Evolutionary conservation across 2,113 vertebrate genomes (phyloP), one percentile per base, ranked within the genome.

Genomic region (Accipiter virgatus): DNA sequence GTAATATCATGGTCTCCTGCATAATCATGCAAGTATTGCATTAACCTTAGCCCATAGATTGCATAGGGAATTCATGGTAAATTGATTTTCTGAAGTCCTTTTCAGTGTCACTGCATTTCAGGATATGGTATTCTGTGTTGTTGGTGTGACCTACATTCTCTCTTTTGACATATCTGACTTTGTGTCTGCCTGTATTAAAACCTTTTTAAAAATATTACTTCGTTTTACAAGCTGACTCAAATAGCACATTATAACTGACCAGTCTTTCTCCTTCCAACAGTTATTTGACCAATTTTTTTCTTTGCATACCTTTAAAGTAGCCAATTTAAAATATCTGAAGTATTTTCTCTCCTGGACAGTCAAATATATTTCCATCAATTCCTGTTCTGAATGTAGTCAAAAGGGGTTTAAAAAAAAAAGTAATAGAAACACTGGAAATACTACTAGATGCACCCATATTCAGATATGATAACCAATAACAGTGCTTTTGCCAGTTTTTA

Each of bases 41-140:
- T 95, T 96, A 95, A 92, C 92, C 85, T 95, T 86, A 93, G 79
- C 88, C 88, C 93, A 88, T 82, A 21, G 81, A 50, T 50, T 93
- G 93, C 74, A 47, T 38, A 42, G 90, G 90, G 93, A 93, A 95
- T 94, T 96, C 95, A 95, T 92, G 97, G 85, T 88, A 88, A 94
- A 96, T 97, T 96, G 96, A 96, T 96, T 97, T 96, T 80, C 97
- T 90, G 92, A 95, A 96, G 90, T 83, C 95, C 92, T 95, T 96
- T 96, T 94, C 97, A 96, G 50, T 52, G 48, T 1, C 97, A 94
- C 95, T 93, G 95, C 90, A 50, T 95, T 96, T 94, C 96, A 94
- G 90, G 88, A 81, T 96, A 81, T 55, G 74, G 92, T 82, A 91
- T 94, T 93, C 92, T 77, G 32, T 95, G 85, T 88, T 93, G 93